Conservation (phyloP, 2,113 vertebrate species). For the Notothenia rossii region DNA sequence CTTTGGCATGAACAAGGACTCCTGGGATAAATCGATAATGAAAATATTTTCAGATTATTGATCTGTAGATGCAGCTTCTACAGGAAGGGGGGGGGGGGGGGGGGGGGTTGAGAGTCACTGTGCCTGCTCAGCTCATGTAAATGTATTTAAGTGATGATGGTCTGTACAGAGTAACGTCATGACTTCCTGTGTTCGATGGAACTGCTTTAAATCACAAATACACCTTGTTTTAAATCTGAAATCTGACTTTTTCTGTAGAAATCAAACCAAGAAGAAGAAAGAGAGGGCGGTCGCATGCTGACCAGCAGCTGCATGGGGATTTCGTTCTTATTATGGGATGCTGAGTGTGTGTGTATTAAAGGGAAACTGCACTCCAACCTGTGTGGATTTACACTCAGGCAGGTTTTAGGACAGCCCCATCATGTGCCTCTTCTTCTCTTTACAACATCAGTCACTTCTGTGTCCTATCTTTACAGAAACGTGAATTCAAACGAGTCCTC, state of each 20-base stretch:
- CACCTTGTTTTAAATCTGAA: neutral
- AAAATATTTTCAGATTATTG: too few relatives aligned
- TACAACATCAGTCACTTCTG: conserved; percentile 1
- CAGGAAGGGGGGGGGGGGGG: too few relatives aligned
- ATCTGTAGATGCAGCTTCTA: too few relatives aligned
- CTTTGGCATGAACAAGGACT: too few relatives aligned
- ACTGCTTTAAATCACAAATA: conserved; percentile 23
- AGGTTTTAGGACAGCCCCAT: conserved; percentile 8
- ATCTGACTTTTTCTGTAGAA: neutral
- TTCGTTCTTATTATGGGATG: neutral
- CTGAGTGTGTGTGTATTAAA: conserved; percentile 34
- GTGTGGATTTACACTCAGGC: neutral
- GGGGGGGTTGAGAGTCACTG: neutral
- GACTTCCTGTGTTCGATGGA: conserved; percentile 9
- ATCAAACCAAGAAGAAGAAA: too few relatives aligned
- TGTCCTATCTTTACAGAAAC: neutral
- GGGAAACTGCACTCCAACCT: neutral
- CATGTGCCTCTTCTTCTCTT: conserved; percentile 21
- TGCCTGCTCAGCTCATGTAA: conserved; percentile 60
- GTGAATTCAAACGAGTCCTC: neutral
- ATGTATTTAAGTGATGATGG: conserved; percentile 43
- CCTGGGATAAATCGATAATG: too few relatives aligned
- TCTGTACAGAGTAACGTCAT: conserved; percentile 53
- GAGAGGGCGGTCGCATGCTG: neutral
- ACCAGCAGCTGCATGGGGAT: conserved; percentile 36